A percentile compares a stretch with the other conserved stretches of the same genome.
Evolutionary conservation across 2,797 vertebrate species (phyloP).

Genomic region (Botia kubotai): DNA sequence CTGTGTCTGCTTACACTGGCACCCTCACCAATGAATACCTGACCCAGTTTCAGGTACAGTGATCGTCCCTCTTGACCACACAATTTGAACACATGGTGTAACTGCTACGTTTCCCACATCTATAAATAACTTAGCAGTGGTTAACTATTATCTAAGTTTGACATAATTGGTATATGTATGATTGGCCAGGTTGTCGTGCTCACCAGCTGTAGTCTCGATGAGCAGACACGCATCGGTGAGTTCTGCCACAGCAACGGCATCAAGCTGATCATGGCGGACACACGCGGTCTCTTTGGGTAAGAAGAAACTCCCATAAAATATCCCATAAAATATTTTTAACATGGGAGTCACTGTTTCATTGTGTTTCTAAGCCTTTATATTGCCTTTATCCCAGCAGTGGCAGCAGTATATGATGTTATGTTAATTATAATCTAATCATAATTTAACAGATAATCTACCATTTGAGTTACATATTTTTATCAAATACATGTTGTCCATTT

Average conservation of each 20-base stretch:
- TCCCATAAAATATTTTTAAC: background rate
- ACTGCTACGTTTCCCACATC: background rate
- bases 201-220: constrained; percentile 85
- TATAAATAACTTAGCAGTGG: background rate
- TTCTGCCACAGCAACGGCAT: constrained; percentile 86
- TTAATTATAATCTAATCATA: background rate
- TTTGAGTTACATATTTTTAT: background rate
- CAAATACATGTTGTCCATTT: background rate
- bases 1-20: constrained; percentile 85
- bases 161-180: constrained; percentile 1
- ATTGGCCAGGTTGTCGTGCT: constrained; percentile 87
- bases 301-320: constrained; percentile 19
- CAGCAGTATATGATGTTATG: background rate
- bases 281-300: constrained; percentile 92
- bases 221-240: constrained; percentile 86
- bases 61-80: background rate
- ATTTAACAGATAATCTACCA: background rate
- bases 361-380: no score
- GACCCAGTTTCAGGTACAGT: constrained; percentile 86
- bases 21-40: constrained; percentile 86
- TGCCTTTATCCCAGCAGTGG: no score
- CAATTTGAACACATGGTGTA: background rate
- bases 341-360: background rate
- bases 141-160: background rate
- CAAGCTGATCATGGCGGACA: constrained; percentile 91